Evolutionary conservation across 2,113 vertebrate genomes (phyloP).

Genomic region (Okapia johnstoni): DNA sequence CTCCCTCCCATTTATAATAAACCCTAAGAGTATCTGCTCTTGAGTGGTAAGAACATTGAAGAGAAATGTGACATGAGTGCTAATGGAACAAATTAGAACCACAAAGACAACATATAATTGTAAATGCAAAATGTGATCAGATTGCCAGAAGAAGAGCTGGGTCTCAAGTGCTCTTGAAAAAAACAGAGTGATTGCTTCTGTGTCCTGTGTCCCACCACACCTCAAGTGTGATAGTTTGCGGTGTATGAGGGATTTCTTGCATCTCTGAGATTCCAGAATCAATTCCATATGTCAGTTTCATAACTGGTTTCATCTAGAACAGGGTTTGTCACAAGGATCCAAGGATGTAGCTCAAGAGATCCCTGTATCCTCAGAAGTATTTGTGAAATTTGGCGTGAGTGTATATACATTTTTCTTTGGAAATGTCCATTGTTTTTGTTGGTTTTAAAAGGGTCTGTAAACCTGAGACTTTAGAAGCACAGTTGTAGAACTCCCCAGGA

Average conservation of each 20-base stretch:
- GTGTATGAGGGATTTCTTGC: background rate
- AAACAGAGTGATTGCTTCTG: rapidly evolving
- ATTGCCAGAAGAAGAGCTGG: background rate
- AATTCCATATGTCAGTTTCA: background rate
- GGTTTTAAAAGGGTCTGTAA: background rate
- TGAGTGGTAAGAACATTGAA: background rate
- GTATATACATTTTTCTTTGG: background rate
- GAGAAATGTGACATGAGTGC: background rate
- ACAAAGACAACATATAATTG: background rate
- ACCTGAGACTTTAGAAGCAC: background rate
- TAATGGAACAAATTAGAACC: background rate
- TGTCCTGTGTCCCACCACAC: background rate
- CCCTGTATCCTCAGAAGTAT: background rate
- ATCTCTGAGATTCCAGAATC: background rate
- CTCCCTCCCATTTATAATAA: background rate
- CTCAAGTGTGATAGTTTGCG: too few relatives aligned
- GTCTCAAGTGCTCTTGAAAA: background rate
- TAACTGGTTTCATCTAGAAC: background rate
- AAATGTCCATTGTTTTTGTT: background rate
- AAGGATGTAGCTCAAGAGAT: background rate
- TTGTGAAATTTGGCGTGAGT: background rate
- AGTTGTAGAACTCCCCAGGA: background rate
- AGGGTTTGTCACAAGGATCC: background rate
- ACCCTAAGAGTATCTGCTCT: background rate
- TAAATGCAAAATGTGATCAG: background rate